phyloP scores from a whole-genome alignment of 2,888 invertebrate genomes.

The Spilosoma lubricipeda region DNA sequence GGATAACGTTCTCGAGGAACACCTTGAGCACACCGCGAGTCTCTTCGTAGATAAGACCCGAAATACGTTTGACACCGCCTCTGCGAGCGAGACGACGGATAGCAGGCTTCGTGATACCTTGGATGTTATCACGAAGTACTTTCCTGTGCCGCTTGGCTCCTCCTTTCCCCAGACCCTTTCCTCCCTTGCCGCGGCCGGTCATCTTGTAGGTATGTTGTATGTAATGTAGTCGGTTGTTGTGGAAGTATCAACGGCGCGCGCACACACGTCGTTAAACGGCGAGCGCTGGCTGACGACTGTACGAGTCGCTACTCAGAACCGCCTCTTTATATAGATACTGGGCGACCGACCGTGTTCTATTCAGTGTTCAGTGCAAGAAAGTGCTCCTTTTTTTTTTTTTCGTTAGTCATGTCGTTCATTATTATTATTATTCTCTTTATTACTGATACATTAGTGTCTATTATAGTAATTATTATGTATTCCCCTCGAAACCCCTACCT shows the following conservation, averaged over 20 bases:
- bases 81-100: constrained; percentile 91
- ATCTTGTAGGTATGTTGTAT: constrained; percentile 75
- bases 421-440: too few species aligned
- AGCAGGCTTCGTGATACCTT: constrained; percentile 93
- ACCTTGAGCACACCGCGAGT: constrained; percentile 93
- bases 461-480: too few species aligned
- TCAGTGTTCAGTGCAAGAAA: too few species aligned
- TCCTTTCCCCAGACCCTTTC: constrained; percentile 92
- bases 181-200: constrained; percentile 93
- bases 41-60: constrained; percentile 92
- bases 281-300: background rate
- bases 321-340: too few species aligned
- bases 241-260: background rate
- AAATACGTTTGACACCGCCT: constrained; percentile 90
- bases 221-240: too few species aligned
- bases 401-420: too few species aligned
- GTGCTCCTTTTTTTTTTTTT: too few species aligned
- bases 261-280: background rate
- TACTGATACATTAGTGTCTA: too few species aligned
- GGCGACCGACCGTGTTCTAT: too few species aligned
- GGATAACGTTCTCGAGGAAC: constrained; percentile 93
- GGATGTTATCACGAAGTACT: constrained; percentile 92
- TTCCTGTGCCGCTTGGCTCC: constrained; percentile 94
- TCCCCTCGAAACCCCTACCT: too few species aligned
- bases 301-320: too few species aligned